Base-by-base conservation (phyloP, 2,888 invertebrate species). In the Cheilosia impressa region DNA sequence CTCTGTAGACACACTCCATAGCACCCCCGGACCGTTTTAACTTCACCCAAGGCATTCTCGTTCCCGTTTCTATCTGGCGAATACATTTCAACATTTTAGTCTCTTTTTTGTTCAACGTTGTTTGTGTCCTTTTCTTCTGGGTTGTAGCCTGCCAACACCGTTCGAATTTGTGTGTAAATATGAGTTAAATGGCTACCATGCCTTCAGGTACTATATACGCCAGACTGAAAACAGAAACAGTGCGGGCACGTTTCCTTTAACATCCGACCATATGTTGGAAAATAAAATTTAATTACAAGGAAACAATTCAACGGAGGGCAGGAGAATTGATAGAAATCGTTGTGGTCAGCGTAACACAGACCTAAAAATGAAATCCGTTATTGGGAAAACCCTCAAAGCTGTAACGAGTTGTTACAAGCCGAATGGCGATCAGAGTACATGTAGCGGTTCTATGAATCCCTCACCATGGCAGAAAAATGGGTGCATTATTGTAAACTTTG, bases 121-220 rank as follows among this genome's bases (percentile, higher is more conserved):
- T 24, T 24, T 41, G 34, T 63, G 69, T 41, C 13, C 45, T 58
- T 79, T 45, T 50, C 63, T 55, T 65, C 63, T 69, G 22, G 22
- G 9, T 69, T 75, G 69, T 65, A 75, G 69, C 63, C 83, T 79
- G 69, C 79, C 83, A 84, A 84, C 83, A 84, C 58, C 52, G 69
- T 65, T 63, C 69, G 52, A 65, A 73, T 75, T 75, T 84, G 83
- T 58, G 73, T 79, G 63, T 65, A 78, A 79, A 79, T 78, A 83
- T 63, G 62, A 83, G 66, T 72, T 72, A 72, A 78, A 77, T 50
- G 78, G 83, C 72, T 62, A 50, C 60, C 45, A 65, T 63, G 72
- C 82, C 78, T 72, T 38, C 72, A 62, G 73, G 62, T 68, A 43
- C 60, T 19, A 10, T 19, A 13, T 31, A 9, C 60, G 58, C 17